Evolutionary conservation across 53 echinoderm and acorn worm genomes (phyloP), one percentile per base, ranked within the genome.

Genomic region (Antedon mediterranea): DNA sequence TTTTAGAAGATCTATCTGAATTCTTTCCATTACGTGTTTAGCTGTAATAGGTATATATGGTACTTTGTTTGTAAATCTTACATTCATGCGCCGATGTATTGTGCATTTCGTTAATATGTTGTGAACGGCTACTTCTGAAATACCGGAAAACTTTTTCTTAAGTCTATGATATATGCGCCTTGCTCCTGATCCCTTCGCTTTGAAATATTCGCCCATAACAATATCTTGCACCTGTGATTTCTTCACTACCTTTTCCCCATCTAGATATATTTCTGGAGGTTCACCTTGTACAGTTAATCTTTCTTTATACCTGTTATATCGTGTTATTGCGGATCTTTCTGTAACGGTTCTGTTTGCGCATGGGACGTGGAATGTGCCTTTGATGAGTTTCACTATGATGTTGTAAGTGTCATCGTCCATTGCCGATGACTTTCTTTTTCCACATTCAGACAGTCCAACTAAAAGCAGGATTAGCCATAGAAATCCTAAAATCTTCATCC

Each of bases 41-140:
- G 78, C 78, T 78, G 44, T 43, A 0, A 78, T 43, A 14, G 78
- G 78, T 43, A 78, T 42, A 78, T 78, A 43, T 42, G 78, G 43
- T 4, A 32, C 78, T 28, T 78, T 78, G 78, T 42, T 37, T 43
- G 78, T 78, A 78, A 78, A 78, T 43, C 30, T 78, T 44, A 42
- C 43, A 43, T 78, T 42, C 78, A 78, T 42, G 78, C 78, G 78
- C 78, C 78, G 78, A 78, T 78, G 78, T 29, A 3, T 77, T 34
- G 77, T 33, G 34, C 77, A 8, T 77, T 77, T 33, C 15, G 33
- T 33, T 33, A 77, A 18, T 0, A 77, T 34, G 4, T 77, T 77
- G 32, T 29, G 78, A 43, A 78, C 44, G 43, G 43, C 44, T 78
- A 6, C 44, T 43, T 43, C 78, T 42, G 78, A 78, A 43, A 78